phyloP scores from a whole-genome alignment of 1,140 invertebrate species.

The Steinernema feltiae region DNA sequence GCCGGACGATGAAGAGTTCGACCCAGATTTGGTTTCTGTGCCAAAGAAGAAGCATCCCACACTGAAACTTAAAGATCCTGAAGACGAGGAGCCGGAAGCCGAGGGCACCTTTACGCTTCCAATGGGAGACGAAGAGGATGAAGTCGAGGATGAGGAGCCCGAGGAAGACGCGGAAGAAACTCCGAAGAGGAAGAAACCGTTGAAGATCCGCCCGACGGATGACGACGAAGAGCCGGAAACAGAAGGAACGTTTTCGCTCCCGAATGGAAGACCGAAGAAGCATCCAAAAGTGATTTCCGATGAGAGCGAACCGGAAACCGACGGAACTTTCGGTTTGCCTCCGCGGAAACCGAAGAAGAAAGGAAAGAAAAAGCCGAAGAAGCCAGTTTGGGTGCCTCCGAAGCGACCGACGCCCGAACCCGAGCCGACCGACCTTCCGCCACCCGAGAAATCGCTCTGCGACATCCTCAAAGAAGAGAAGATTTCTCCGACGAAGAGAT shows the following conservation, averaged over 20 bases:
- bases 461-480: slow-evolving; percentile 16
- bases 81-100: slow-evolving; percentile 3
- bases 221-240: not conserved
- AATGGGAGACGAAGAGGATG: slow-evolving; percentile 3
- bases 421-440: slow-evolving; percentile 17
- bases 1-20: slow-evolving; percentile 1
- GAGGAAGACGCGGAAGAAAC: slow-evolving; percentile 6
- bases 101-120: not conserved
- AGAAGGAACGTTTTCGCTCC: slow-evolving; percentile 7
- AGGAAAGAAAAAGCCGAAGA: slow-evolving; percentile 4
- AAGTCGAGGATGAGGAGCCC: not conserved
- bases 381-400: slow-evolving; percentile 2
- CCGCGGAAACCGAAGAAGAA: slow-evolving; percentile 3
- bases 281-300: not conserved
- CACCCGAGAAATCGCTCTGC: slow-evolving; percentile 15
- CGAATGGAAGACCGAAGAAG: slow-evolving; percentile 3
- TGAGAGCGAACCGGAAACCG: not conserved
- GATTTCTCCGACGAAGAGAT: slow-evolving; percentile 10
- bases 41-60: not conserved
- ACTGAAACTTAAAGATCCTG: slow-evolving; percentile 7
- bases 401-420: slow-evolving; percentile 6
- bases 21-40: not conserved
- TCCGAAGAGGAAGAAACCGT: not conserved
- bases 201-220: not conserved
- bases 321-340: not conserved